A percentile compares a stretch with the other conserved stretches of the same genome.
Conservation (phyloP, 2,888 invertebrate species). For the Diachrysia chrysitis region DNA sequence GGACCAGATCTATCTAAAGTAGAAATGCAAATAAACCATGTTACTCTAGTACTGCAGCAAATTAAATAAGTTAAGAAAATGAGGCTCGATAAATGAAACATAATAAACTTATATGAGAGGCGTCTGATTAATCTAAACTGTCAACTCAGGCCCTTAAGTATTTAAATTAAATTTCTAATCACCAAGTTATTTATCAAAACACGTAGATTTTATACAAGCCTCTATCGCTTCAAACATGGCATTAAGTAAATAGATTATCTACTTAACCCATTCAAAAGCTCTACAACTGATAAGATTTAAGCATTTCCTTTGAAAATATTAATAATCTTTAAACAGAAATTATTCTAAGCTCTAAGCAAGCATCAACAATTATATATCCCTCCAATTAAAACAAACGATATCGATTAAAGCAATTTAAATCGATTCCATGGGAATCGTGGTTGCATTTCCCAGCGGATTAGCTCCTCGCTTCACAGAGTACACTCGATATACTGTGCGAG, state of each 20-base stretch:
- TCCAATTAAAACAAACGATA: slow-evolving; percentile 63
- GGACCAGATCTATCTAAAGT: slow-evolving; percentile 52
- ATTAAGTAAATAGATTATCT: slow-evolving; percentile 34
- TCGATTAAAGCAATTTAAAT: slow-evolving; percentile 72
- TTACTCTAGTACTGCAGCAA: slow-evolving; percentile 26
- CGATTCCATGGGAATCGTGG: slow-evolving; percentile 75
- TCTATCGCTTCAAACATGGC: slow-evolving; percentile 12
- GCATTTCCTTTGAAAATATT: slow-evolving; percentile 30
- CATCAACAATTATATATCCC: slow-evolving; percentile 52
- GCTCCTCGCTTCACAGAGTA: slow-evolving; percentile 64
- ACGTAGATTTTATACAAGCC: slow-evolving; percentile 14
- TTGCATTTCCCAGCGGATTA: slow-evolving; percentile 72
- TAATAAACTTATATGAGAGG: slow-evolving; percentile 21
- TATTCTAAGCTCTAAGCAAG: slow-evolving; percentile 40
- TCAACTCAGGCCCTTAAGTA: slow-evolving; percentile 1
- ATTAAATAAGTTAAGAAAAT: slow-evolving; percentile 33
- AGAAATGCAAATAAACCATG: slow-evolving; percentile 58
- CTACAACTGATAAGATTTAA: slow-evolving; percentile 9
- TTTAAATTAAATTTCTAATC: slow-evolving; percentile 20
- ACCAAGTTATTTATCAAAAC: slow-evolving; percentile 18
- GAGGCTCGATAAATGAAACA: neutral
- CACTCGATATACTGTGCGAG: slow-evolving; percentile 68
- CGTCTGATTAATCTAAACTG: neutral
- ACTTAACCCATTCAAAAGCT: slow-evolving; percentile 13
- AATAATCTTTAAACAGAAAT: slow-evolving; percentile 18